Evolutionary conservation across 2,888 invertebrate species (phyloP).

Genomic region (Caenorhabditis drosophilae): DNA sequence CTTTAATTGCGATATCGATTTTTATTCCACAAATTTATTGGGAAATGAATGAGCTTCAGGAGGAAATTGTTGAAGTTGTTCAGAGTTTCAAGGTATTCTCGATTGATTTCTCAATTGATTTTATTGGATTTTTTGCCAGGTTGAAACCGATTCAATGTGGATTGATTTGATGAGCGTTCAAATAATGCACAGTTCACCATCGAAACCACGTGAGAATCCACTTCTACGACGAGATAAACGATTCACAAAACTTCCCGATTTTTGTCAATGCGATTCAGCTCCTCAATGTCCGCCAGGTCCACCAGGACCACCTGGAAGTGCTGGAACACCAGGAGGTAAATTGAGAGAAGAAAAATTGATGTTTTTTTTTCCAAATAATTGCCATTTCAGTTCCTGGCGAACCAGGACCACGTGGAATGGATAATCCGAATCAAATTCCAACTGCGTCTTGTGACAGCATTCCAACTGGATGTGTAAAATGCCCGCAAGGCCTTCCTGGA

Average conservation of each 20-base stretch:
- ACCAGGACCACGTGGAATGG: slow-evolving; percentile 42
- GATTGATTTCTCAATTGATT: neutral
- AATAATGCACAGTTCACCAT: slow-evolving; percentile 39
- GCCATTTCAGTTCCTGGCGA: slow-evolving; percentile 35
- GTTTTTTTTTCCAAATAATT: neutral
- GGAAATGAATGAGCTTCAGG: slow-evolving; percentile 40
- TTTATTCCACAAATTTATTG: slow-evolving; percentile 43
- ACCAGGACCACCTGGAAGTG: slow-evolving; percentile 49
- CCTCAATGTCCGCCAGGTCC: slow-evolving; percentile 54
- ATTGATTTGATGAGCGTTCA: slow-evolving; percentile 51
- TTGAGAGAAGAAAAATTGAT: too few relatives aligned
- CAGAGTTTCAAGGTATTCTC: slow-evolving; percentile 43
- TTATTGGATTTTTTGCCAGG: slow-evolving; percentile 16
- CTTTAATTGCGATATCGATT: slow-evolving; percentile 24
- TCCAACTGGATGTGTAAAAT: slow-evolving; percentile 39
- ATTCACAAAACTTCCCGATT: slow-evolving; percentile 48
- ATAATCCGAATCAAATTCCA: slow-evolving; percentile 22
- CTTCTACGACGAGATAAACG: slow-evolving; percentile 45
- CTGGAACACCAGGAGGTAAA: slow-evolving; percentile 49
- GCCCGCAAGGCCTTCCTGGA: slow-evolving; percentile 43
- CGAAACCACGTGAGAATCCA: slow-evolving; percentile 44
- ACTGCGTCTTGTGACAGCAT: slow-evolving; percentile 17
- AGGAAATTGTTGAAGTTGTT: slow-evolving; percentile 40
- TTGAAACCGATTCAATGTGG: slow-evolving; percentile 47
- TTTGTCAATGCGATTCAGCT: slow-evolving; percentile 48